Percentiles rank a stretch among this genome's conserved stretches.
phyloP scores from a whole-genome alignment of 2,888 invertebrate genomes.

The Rhynchonema sp. region DNA sequence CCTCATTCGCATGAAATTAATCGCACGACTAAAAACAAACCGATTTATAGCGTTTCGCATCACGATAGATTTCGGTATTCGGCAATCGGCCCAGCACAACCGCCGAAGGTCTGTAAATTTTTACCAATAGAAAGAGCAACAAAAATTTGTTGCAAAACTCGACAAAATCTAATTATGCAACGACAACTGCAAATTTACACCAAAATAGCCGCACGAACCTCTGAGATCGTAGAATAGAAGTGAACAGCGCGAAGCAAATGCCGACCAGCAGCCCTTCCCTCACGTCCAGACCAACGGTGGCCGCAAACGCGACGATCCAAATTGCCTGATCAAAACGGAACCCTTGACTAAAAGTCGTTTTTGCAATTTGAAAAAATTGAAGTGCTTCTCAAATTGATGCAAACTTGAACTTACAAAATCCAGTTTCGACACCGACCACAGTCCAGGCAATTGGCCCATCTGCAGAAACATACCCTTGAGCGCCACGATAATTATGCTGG shows the following conservation, averaged over 20 bases:
- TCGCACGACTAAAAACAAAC: neutral
- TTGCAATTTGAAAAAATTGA: too few relatives aligned
- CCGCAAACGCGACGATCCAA: conserved; percentile 57
- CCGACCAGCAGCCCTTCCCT: conserved; percentile 60
- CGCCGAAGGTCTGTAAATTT: neutral
- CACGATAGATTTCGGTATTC: neutral
- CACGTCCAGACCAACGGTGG: conserved; percentile 56
- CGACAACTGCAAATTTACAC: neutral
- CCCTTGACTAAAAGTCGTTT: too few relatives aligned
- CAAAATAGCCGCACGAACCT: conserved; percentile 16
- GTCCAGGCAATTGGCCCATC: conserved; percentile 45
- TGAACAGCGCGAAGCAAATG: conserved; percentile 48
- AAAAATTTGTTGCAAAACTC: neutral
- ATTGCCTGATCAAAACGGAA: too few relatives aligned
- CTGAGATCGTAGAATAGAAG: conserved; percentile 47
- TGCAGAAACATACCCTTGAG: conserved; percentile 41
- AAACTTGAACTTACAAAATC: conserved; percentile 41
- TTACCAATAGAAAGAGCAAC: neutral
- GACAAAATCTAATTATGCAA: neutral
- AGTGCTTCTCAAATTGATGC: too few relatives aligned
- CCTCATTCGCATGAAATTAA: neutral
- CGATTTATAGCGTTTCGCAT: neutral
- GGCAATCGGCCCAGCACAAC: neutral
- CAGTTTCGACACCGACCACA: conserved; percentile 53
- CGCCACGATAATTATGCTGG: conserved; percentile 31